Percentiles rank a stretch among this genome's conserved stretches.
Conservation (phyloP, 2,797 vertebrate species). For the Pithecia hirsuta region DNA sequence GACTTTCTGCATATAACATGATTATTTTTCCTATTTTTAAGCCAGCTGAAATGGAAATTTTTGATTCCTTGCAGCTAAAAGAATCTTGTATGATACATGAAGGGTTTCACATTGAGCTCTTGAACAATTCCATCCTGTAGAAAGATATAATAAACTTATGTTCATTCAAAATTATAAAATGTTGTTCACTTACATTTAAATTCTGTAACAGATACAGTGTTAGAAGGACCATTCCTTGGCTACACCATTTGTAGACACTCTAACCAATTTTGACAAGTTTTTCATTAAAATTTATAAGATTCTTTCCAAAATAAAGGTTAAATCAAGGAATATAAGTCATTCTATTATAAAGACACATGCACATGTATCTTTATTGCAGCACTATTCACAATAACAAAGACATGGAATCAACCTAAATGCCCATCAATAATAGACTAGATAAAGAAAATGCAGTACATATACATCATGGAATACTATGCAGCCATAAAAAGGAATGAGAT, state of each 20-base stretch:
- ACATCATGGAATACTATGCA: not conserved
- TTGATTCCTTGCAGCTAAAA: not conserved
- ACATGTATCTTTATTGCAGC: not conserved
- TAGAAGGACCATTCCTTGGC: not conserved
- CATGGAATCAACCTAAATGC: not conserved
- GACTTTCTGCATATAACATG: not conserved
- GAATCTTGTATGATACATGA: not conserved
- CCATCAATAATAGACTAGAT: not conserved
- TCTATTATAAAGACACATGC: not conserved
- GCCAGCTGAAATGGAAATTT: not conserved
- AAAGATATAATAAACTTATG: not conserved
- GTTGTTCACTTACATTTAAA: not conserved
- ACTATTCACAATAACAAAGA: not conserved
- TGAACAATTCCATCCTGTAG: not conserved
- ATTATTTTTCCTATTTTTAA: conserved; percentile 1
- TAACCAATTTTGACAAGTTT: not conserved
- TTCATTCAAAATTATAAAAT: not conserved
- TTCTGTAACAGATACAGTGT: not conserved
- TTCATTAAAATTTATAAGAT: not conserved
- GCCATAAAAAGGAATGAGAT: not conserved
- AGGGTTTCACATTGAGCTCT: not conserved
- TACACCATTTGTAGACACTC: not conserved
- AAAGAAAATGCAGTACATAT: not conserved
- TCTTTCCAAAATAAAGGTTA: not conserved
- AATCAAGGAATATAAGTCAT: not conserved